Percentiles rank a stretch among this genome's conserved stretches.
Evolutionary conservation across 1,140 invertebrate genomes (phyloP).

Genomic region (Heterodera carotae): DNA sequence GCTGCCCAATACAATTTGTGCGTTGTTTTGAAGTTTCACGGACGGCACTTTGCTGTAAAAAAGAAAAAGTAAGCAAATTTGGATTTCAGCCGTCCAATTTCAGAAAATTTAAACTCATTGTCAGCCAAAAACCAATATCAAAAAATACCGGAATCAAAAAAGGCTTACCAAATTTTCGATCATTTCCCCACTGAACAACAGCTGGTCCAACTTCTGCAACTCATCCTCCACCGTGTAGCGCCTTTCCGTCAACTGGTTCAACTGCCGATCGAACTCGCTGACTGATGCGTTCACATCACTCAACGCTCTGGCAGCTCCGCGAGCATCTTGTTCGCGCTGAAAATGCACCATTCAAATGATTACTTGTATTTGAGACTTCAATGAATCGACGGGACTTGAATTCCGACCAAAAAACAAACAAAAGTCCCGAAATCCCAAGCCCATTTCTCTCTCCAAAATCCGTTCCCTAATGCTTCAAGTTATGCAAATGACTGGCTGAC

Average conservation of each 20-base stretch:
- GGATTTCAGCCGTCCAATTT: no score
- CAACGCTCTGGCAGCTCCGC: background rate
- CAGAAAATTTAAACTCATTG: no score
- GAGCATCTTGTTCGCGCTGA: background rate
- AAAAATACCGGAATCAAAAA: conserved; percentile 13
- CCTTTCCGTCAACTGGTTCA: conserved; percentile 18
- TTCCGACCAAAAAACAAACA: no score
- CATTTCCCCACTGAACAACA: conserved; percentile 23
- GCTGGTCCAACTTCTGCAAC: conserved; percentile 35
- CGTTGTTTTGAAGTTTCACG: background rate
- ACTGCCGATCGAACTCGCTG: background rate
- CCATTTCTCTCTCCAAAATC: background rate
- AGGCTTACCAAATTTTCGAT: conserved; percentile 35
- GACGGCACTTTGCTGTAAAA: conserved; percentile 5
- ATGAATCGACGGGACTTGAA: no score
- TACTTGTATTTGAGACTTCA: no score
- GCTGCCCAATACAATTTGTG: background rate
- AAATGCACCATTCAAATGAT: conserved; percentile 3
- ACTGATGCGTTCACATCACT: background rate
- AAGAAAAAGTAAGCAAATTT: background rate
- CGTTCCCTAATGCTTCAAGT: no score
- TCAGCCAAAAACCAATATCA: no score
- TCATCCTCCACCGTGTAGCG: conserved; percentile 23
- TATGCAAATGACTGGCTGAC: no score
- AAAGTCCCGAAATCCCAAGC: background rate